Evolutionary conservation across 2,113 vertebrate species (phyloP).

Genomic region (Micronycteris hirsuta): DNA sequence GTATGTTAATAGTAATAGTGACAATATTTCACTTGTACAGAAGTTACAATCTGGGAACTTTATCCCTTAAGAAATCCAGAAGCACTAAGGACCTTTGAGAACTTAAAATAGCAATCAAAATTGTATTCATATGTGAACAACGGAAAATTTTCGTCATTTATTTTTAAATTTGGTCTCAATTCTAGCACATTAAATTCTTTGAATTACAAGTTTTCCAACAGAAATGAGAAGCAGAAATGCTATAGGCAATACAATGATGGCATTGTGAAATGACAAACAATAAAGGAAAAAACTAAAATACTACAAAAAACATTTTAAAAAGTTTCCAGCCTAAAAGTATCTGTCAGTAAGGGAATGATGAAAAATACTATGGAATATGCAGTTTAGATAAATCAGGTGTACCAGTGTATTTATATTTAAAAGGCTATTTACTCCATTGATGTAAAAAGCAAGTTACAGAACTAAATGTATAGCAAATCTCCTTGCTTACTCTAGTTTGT

Average conservation of each 20-base stretch:
- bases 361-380: not conserved
- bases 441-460: not conserved
- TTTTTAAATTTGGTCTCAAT: conserved; percentile 27
- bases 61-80: not conserved
- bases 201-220: not conserved
- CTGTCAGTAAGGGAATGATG: conserved; percentile 2
- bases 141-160: not conserved
- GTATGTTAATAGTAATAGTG: not conserved
- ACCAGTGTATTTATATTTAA: not conserved
- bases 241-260: not conserved
- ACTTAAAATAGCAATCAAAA: not conserved
- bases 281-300: not conserved
- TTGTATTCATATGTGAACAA: not conserved
- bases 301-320: not conserved
- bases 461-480: not conserved
- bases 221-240: conserved; percentile 3
- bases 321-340: not conserved
- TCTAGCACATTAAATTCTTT: not conserved
- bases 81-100: not conserved
- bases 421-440: not conserved
- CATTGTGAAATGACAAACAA: not conserved
- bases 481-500: not conserved
- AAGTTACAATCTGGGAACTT: not conserved
- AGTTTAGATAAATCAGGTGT: not conserved
- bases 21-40: not conserved